Evolutionary conservation across 2,888 invertebrate species (phyloP), one percentile per base, ranked within the genome.

Genomic region (Baronia brevicornis): DNA sequence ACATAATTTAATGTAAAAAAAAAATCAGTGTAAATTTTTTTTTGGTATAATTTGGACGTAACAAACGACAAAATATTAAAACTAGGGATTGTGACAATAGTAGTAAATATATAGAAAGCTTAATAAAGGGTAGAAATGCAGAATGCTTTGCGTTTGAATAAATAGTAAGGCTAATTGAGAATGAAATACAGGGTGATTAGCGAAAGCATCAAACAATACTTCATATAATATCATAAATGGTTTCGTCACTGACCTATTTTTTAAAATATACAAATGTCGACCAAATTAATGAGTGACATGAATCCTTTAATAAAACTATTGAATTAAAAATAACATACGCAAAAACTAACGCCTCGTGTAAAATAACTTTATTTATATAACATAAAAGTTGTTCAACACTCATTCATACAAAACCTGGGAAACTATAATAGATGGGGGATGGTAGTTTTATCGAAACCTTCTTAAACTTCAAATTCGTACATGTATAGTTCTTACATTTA

Each of bases 41-140:
- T 28, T 13, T 6, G 17, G 23, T 31, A 2, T 20, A 17, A 26
- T 27, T 21, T 20, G 23, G 33, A 32, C 20, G 38, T 33, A 26
- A 30, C 20, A 30, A 38, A 27, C 31, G 44, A 50, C 37, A 43
- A 43, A 40, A 50, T 45, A 36, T 41, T 51, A 64, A n/a, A 64
- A 56, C 61, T 78, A 79, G 69, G 67, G 63, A 77, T 71, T 54
- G 70, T 69, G 82, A 82, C 82, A 82, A 82, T 82, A 82, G 79
- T 82, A 80, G 80, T 53, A 52, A 61, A 55, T 74, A 73, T 64
- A 62, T 77, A 77, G 75, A 68, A n/a, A 61, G 78, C 77, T 77
- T 73, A 56, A 55, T 49, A 35, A 72, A 71, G 74, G 72, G 56
- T 61, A 29, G 33, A 50, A 64, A 60, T 59, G 63, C 64, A 68